Percentiles rank a stretch among this genome's conserved stretches.
phyloP scores from a whole-genome alignment of 2,888 invertebrate genomes.

The Teleiodes luculella region DNA sequence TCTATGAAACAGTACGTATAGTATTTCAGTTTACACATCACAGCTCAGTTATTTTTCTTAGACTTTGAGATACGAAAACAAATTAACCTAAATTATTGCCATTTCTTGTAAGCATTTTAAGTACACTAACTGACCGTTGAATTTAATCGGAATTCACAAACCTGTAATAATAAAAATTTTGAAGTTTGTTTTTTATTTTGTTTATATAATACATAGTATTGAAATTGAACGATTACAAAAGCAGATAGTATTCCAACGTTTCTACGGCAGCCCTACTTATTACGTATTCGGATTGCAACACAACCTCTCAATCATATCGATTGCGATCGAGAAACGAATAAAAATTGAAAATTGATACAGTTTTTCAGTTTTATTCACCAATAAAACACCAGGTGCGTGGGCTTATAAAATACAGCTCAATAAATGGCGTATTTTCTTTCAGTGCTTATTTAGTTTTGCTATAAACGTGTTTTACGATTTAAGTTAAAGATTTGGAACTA shows the following conservation, averaged over 20 bases:
- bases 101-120: no score
- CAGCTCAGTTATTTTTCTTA: no score
- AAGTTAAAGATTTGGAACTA: neutral
- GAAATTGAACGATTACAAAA: no score
- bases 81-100: no score
- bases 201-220: no score
- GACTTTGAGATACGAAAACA: no score
- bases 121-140: no score
- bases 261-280: neutral
- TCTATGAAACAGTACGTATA: no score
- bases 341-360: slow-evolving; percentile 11
- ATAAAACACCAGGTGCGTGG: slow-evolving; percentile 27
- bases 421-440: slow-evolving; percentile 22
- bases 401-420: slow-evolving; percentile 22
- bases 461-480: slow-evolving; percentile 27
- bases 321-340: neutral
- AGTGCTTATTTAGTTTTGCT: slow-evolving; percentile 24
- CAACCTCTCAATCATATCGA: neutral
- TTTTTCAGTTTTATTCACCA: slow-evolving; percentile 12
- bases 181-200: no score
- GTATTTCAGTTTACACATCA: no score
- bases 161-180: no score
- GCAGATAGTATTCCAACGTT: neutral
- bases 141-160: no score
- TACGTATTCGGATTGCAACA: slow-evolving; percentile 2